A percentile compares a stretch with the other conserved stretches of the same genome.
phyloP scores from a whole-genome alignment of 2,888 invertebrate species.

The Ametastegia equiseti region DNA sequence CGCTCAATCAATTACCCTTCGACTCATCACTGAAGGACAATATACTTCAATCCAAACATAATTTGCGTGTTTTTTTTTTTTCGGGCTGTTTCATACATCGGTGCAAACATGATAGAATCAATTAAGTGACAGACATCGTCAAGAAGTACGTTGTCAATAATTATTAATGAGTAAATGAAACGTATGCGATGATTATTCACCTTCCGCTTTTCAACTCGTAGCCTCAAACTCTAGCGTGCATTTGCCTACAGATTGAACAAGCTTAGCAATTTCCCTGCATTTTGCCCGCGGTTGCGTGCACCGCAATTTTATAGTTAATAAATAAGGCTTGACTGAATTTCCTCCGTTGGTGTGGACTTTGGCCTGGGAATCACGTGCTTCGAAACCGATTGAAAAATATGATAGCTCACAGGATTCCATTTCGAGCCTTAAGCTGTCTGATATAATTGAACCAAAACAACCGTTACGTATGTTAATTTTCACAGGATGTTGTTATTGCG shows the following conservation, averaged over 20 bases:
- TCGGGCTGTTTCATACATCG: background rate
- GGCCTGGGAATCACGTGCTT: constrained; percentile 9
- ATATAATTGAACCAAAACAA: background rate
- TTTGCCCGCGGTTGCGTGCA: constrained; percentile 13
- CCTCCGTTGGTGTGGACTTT: background rate
- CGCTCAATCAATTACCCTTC: background rate
- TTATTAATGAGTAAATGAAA: constrained; percentile 12
- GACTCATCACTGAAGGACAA: background rate
- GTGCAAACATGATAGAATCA: background rate
- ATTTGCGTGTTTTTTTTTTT: background rate
- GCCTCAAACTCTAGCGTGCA: background rate
- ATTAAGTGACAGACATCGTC: background rate
- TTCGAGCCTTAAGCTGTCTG: background rate
- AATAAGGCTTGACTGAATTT: constrained; percentile 30
- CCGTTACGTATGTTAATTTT: background rate
- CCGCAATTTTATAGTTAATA: constrained; percentile 32
- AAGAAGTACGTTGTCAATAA: background rate
- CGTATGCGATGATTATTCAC: background rate
- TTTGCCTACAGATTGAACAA: background rate
- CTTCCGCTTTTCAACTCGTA: no score
- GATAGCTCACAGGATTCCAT: background rate
- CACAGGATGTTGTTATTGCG: background rate
- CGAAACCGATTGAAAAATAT: background rate
- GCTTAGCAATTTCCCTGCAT: background rate
- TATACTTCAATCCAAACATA: background rate